Conservation (phyloP, 2,113 vertebrate species). For the Scophthalmus maximus region DNA sequence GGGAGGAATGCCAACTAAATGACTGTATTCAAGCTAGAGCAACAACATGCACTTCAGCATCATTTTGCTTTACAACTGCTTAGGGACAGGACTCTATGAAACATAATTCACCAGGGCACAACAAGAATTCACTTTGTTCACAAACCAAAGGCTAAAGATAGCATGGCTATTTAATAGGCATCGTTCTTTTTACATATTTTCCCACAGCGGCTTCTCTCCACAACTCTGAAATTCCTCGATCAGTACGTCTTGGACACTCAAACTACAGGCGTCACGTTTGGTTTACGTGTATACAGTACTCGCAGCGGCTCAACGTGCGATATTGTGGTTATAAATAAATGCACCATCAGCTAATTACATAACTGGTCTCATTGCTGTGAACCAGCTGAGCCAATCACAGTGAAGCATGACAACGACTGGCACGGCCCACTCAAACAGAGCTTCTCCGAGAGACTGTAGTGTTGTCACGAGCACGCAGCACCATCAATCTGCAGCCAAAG, state of each 20-base stretch:
- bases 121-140: not conserved
- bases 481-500: not conserved
- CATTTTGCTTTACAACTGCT: not conserved
- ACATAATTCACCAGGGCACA: not conserved
- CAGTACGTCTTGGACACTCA: not conserved
- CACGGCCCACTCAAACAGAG: not conserved
- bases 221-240: not conserved
- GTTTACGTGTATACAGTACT: not conserved
- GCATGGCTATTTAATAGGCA: not conserved
- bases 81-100: not conserved
- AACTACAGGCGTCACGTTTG: not conserved
- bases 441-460: constrained; percentile 2
- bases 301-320: not conserved
- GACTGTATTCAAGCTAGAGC: constrained; percentile 10
- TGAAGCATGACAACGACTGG: not conserved
- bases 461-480: not conserved
- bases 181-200: not conserved
- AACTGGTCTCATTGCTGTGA: not conserved
- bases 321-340: not conserved
- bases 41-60: not conserved
- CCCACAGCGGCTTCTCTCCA: no score
- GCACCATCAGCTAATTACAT: not conserved
- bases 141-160: not conserved
- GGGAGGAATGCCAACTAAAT: constrained; percentile 30
- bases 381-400: not conserved